A percentile compares a stretch with the other conserved stretches of the same genome.
Evolutionary conservation across 2,797 vertebrate genomes (phyloP).

Genomic region (Premnoplex brunnescens): DNA sequence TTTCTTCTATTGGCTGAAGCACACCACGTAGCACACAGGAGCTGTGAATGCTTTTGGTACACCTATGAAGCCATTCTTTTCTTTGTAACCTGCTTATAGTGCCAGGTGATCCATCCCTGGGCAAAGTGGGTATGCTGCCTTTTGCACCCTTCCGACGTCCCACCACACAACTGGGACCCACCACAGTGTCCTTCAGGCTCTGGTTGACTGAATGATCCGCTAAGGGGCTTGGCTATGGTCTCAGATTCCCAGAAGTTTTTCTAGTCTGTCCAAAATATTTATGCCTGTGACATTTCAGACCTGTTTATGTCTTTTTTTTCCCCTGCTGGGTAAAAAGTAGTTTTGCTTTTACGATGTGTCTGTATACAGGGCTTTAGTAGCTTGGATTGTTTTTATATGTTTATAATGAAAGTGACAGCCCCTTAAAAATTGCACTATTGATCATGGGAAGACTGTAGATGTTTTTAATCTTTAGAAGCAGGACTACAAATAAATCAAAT

Average conservation of each 20-base stretch:
- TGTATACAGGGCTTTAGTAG: not conserved
- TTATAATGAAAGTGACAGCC: slow-evolving; percentile 12
- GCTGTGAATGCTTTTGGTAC: not conserved
- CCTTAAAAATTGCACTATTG: slow-evolving; percentile 13
- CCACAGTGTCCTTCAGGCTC: not conserved
- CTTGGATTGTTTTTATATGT: slow-evolving; percentile 12
- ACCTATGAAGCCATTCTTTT: not conserved
- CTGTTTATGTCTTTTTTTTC: not conserved
- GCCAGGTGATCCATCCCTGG: not conserved
- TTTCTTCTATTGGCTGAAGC: not conserved
- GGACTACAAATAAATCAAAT: not conserved
- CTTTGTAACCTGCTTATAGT: not conserved
- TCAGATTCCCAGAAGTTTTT: not conserved
- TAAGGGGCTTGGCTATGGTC: not conserved
- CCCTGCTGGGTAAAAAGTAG: not conserved
- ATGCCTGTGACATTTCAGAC: not conserved
- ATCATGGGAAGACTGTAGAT: not conserved
- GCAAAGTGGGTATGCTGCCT: accelerated
- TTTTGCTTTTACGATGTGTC: not conserved
- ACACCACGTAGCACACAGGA: not conserved
- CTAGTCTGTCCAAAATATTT: not conserved
- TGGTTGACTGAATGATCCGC: not conserved
- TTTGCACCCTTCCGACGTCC: not conserved
- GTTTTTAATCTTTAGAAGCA: slow-evolving; percentile 5
- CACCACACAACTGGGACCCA: not conserved